phyloP scores from a whole-genome alignment of 64 coral and sea anemone species.

The Actinia equina region DNA sequence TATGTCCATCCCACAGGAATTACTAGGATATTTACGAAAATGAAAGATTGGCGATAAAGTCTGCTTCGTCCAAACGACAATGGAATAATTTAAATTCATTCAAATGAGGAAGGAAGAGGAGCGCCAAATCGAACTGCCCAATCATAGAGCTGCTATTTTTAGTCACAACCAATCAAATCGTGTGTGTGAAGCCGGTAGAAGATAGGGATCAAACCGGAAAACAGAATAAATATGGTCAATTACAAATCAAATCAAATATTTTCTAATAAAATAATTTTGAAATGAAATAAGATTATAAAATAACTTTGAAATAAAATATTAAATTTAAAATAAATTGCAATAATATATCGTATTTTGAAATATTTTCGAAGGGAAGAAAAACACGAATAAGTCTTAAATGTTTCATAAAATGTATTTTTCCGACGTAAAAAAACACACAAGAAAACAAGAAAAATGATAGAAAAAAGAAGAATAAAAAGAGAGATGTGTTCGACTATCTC shows the following conservation, averaged over 20 bases:
- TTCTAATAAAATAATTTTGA: too few species aligned
- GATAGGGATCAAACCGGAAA: background rate
- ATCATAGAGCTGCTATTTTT: slow-evolving; percentile 13
- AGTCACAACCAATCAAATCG: background rate
- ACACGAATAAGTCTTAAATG: background rate
- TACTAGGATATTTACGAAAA: background rate
- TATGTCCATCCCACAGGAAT: slow-evolving; percentile 20
- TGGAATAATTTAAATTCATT: slow-evolving; percentile 20
- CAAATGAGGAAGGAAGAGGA: slow-evolving; percentile 28
- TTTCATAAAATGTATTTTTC: background rate
- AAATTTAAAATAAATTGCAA: too few species aligned
- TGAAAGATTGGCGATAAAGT: background rate
- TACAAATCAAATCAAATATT: too few species aligned
- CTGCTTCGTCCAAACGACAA: background rate
- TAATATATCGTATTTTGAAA: too few species aligned
- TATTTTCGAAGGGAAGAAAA: background rate
- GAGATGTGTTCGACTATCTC: slow-evolving; percentile 34
- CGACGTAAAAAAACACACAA: background rate
- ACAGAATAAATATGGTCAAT: too few species aligned
- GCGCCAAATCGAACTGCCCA: background rate
- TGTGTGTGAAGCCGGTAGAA: background rate
- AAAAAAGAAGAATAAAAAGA: background rate
- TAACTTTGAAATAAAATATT: too few species aligned
- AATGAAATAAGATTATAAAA: too few species aligned
- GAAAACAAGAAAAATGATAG: background rate